These are phyloP conservation scores for Lacerta viridis DNA, from an alignment of 2,797 vertebrate genomes.

Conservation along the genomic window DNA sequence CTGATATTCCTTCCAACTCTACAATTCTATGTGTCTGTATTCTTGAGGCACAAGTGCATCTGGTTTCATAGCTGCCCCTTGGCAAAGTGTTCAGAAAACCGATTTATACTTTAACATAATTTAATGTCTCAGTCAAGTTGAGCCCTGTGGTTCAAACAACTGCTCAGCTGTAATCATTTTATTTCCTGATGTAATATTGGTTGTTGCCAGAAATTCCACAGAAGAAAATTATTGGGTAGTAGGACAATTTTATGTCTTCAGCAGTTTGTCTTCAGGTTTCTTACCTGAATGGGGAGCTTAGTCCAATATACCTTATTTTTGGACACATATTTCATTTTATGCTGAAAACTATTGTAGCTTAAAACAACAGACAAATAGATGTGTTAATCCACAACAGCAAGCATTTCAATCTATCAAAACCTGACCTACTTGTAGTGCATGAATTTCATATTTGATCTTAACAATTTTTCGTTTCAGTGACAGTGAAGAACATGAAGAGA, in stretches of 20 bases:
- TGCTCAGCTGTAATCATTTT: not conserved
- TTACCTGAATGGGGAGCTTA: rapidly evolving
- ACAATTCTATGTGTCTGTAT: not conserved
- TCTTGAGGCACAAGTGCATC: conserved; percentile 16
- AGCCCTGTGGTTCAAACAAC: conserved; percentile 7
- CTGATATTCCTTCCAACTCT: no score
- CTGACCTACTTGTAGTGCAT: not conserved
- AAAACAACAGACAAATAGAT: not conserved
- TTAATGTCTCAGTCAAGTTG: conserved; percentile 19
- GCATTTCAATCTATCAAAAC: not conserved
- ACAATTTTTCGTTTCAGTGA: conserved; percentile 81
- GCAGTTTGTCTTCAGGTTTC: conserved; percentile 7
- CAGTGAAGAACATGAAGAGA: conserved; percentile 88
- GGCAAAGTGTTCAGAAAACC: conserved; percentile 33
- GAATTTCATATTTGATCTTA: conserved; percentile 5
- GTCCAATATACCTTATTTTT: not conserved
- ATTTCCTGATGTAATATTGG: not conserved
- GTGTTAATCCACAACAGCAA: not conserved
- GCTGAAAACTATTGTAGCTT: conserved; percentile 8
- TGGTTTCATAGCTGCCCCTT: conserved; percentile 14
- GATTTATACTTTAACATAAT: conserved; percentile 3
- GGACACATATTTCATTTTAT: conserved; percentile 19
- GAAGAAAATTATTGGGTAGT: not conserved
- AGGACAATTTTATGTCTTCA: not conserved
- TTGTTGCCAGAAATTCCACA: conserved; percentile 17